These are phyloP conservation scores for Nothocercus nigrocapillus DNA, from an alignment of 2,113 vertebrate genomes.

Conservation along the genomic window DNA sequence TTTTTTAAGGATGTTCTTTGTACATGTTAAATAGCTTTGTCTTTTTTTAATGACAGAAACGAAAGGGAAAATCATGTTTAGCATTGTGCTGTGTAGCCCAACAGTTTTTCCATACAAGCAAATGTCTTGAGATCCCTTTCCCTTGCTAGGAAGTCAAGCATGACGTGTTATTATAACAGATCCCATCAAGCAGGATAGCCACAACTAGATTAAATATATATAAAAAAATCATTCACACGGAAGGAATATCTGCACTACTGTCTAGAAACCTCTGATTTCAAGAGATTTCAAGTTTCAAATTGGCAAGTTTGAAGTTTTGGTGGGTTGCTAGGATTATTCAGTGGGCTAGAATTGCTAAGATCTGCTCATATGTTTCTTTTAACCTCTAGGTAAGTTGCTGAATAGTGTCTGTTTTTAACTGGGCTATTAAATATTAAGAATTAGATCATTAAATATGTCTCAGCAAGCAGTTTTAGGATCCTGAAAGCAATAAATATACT, in stretches of 20 bases:
- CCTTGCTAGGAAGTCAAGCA: not conserved
- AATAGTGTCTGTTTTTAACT: not conserved
- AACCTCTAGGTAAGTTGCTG: not conserved
- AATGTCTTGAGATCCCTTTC: not conserved
- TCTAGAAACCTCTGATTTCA: not conserved
- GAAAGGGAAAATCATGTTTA: not conserved
- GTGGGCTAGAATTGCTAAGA: not conserved
- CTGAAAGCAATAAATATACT: not conserved
- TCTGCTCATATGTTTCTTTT: slow-evolving; percentile 3
- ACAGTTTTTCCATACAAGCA: not conserved
- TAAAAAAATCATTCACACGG: not conserved
- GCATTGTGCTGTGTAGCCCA: not conserved
- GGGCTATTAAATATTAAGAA: slow-evolving; percentile 5
- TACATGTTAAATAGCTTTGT: not conserved
- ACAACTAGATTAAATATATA: not conserved
- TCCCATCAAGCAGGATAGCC: not conserved
- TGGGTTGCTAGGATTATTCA: not conserved
- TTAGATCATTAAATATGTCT: not conserved
- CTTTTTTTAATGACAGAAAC: not conserved
- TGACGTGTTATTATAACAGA: not conserved
- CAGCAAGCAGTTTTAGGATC: not conserved
- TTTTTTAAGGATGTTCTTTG: not conserved
- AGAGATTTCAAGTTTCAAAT: not conserved
- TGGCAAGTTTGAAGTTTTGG: not conserved
- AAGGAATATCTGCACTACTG: not conserved